Evolutionary conservation across 2,888 invertebrate genomes (phyloP).

Genomic region (Cynaeus angustus): DNA sequence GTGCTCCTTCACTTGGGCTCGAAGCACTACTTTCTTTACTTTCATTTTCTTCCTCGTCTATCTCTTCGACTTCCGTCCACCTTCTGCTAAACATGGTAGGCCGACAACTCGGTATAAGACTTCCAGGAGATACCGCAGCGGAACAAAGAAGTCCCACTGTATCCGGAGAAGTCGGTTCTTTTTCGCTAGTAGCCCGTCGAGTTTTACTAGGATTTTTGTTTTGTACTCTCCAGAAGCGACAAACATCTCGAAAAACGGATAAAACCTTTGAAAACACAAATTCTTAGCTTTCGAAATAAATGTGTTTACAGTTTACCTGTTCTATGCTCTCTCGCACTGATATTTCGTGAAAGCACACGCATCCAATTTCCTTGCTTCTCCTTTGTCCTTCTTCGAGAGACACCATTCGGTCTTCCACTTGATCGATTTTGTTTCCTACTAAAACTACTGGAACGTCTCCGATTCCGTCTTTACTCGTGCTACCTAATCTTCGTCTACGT

Average conservation of each 20-base stretch:
- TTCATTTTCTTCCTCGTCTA: slow-evolving; percentile 75
- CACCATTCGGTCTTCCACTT: slow-evolving; percentile 88
- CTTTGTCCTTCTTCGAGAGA: slow-evolving; percentile 82
- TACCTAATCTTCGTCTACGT: slow-evolving; percentile 78
- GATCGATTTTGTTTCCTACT: slow-evolving; percentile 89
- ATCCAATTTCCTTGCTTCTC: slow-evolving; percentile 85
- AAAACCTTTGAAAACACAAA: slow-evolving; percentile 75
- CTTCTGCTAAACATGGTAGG: slow-evolving; percentile 69
- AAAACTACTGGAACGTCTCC: slow-evolving; percentile 85
- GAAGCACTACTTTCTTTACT: slow-evolving; percentile 61
- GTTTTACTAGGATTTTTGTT: slow-evolving; percentile 79
- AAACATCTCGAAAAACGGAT: slow-evolving; percentile 84
- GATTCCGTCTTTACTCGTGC: slow-evolving; percentile 75
- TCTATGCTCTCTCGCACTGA: slow-evolving; percentile 89
- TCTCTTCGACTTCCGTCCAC: slow-evolving; percentile 79
- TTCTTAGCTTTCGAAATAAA: too few species aligned
- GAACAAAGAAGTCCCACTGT: slow-evolving; percentile 71
- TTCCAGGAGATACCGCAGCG: slow-evolving; percentile 65
- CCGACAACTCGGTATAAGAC: slow-evolving; percentile 63
- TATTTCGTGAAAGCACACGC: slow-evolving; percentile 89
- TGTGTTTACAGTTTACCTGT: slow-evolving; percentile 73
- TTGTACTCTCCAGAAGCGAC: slow-evolving; percentile 83
- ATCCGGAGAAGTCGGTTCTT: slow-evolving; percentile 74
- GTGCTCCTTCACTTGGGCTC: slow-evolving; percentile 69
- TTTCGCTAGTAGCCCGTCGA: slow-evolving; percentile 76